Evolutionary conservation across 1,140 invertebrate genomes (phyloP), one percentile per base, ranked within the genome.

Genomic region (Apis dorsata): DNA sequence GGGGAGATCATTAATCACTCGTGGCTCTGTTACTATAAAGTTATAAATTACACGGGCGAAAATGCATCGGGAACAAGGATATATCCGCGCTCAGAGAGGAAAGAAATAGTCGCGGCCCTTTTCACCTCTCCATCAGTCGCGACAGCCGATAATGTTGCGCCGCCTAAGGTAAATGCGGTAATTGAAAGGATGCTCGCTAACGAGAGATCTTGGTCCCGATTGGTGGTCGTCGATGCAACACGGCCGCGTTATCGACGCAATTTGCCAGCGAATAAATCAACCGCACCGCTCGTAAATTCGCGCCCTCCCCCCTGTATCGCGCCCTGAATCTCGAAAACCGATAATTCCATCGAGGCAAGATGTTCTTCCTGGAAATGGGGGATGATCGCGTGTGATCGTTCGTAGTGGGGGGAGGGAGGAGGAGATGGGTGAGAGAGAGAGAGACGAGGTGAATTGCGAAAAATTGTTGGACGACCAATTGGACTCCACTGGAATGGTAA

Each of bases 261-360:
- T 86, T 72, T 49, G 4, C 51, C 55, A 66, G 34, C 24, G 11
- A 49, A 85, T 85, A 75, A 80, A 86, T 85, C 78, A 85, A 34
- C 60, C 59, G 17, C 5, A 4, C 12, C 63, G 34, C 15, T 85
- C 62, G 51, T 81, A 81, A 85, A 72, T 82, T 77, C 65, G 34
- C 34, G 10, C 57, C 24, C 24, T 0, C 24, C 24, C 19, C 34
- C 34, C 34, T 19, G 79, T 81, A 76, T 85, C 53, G 60, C 44
- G 28, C 11, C 24, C 34, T 44, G 28, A 71, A 51, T 68, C 69
- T 57, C 49, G 19, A 21, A 34, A 24, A 62, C 21, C 65, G 65
- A 85, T 81, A 81, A 85, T 81, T 86, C 71, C 55, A 60, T 24
- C 51, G n/a, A n/a, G 60, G 12, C 49, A 34, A 34, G 72, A 49